Conservation (phyloP, 2,113 vertebrate genomes). For the Vidua macroura region DNA sequence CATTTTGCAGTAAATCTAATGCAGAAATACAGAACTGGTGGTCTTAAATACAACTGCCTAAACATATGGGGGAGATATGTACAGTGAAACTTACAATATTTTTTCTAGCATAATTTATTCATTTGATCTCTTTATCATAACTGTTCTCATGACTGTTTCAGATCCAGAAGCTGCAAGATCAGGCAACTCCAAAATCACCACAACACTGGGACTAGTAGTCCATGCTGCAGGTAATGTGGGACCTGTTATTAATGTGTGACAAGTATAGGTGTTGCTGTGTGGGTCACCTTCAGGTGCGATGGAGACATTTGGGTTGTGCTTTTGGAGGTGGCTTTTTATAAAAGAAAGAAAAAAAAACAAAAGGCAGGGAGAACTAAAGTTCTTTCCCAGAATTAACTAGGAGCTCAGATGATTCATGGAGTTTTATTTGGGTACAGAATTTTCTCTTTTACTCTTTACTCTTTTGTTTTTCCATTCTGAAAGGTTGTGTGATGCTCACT, state of each 20-base stretch:
- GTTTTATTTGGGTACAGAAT: neutral
- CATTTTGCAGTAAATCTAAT: neutral
- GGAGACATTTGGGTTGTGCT: neutral
- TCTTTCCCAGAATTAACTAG: neutral
- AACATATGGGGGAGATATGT: neutral
- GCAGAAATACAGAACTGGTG: neutral
- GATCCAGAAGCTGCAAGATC: constrained; percentile 90
- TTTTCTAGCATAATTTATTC: neutral
- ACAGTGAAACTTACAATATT: neutral
- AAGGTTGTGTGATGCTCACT: neutral
- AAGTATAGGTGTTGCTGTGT: neutral
- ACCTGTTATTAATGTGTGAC: neutral
- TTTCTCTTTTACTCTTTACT: neutral
- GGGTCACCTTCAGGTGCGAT: neutral
- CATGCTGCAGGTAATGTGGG: constrained; percentile 88
- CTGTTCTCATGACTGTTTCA: constrained; percentile 60
- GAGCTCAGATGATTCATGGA: neutral
- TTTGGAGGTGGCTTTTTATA: neutral
- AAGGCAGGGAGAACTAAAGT: neutral
- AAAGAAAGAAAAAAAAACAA: neutral
- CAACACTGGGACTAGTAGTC: constrained; percentile 93
- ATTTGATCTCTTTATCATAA: neutral
- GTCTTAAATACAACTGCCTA: neutral
- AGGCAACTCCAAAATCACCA: constrained; percentile 93
- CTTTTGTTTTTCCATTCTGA: neutral